Base-by-base conservation (phyloP, 2,888 invertebrate species). In the Orchesellides sinensis region DNA sequence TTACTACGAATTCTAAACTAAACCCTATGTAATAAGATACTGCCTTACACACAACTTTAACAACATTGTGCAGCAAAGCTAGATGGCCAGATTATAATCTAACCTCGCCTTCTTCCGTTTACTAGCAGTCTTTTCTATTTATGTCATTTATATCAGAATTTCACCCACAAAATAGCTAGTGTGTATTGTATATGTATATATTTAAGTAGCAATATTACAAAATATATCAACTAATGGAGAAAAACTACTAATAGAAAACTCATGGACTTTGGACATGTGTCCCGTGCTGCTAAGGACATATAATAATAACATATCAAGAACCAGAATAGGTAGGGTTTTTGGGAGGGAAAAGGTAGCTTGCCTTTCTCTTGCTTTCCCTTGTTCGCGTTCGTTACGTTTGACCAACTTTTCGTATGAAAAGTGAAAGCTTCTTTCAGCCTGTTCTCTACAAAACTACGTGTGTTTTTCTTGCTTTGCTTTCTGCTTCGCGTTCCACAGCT, bases 361-460 rank as follows among this genome's bases (percentile, higher is more conserved):
- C 17, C 35, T 70, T 1, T 17, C 25, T 47, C 19, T 54, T 35
- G 59, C 21, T 12, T 35, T 70, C 17, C 52, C 40, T 21, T 35
- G 19, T 63, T 45, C 65, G 25, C 29, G 35, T 54, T 72, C 54
- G 80, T 73, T 73, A 79, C 72, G 66, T 72, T 66, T 80, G 80
- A 80, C 80, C 80, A 80, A 80, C 65, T 80, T 80, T 70, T 49
- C 66, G 40, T 72, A 72, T 80, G 65, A 80, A 80, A 80, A 77
- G 77, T 77, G 68, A 77, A 77, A 77, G 77, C 77, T 68, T 59
- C 68, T 77, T 68, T 77, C 59, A 56, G 54, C 56, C 74, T 63
- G 52, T 45, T 56, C 29, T 68, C 23, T 49, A 68, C 27, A 12
- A 14, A 61, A 19, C n/a, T 74, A 32, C 52, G 19, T 65, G 35